These are phyloP conservation scores for Melanotaenia duboulayi DNA, from an alignment of 2,113 vertebrate species.

Conservation along the genomic window DNA sequence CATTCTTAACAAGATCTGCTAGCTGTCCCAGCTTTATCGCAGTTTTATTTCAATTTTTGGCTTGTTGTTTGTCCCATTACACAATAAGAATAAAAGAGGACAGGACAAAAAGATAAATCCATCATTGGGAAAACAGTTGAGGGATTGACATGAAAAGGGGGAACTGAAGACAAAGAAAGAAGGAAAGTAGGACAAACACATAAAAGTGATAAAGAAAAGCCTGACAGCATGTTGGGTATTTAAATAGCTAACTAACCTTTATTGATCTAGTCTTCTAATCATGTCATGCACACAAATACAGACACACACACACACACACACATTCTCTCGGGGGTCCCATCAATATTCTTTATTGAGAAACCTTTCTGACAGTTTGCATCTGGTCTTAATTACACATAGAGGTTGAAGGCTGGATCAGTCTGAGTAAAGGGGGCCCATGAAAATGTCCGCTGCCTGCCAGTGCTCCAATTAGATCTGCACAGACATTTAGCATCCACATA, in stretches of 20 bases:
- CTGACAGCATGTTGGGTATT: constrained; percentile 10
- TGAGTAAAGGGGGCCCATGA: constrained; percentile 31
- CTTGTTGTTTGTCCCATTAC: neutral
- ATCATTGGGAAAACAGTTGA: constrained; percentile 1
- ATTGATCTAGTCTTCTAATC: constrained; percentile 43
- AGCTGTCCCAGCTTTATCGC: neutral
- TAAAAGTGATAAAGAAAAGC: constrained; percentile 14
- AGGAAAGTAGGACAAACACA: neutral
- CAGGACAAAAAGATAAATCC: constrained; percentile 7
- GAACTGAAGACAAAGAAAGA: neutral
- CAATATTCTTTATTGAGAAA: constrained; percentile 59
- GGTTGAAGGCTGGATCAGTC: constrained; percentile 47
- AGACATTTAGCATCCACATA: constrained; percentile 8
- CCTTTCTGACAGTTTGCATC: constrained; percentile 56
- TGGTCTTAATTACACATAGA: constrained; percentile 62
- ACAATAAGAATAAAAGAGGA: neutral
- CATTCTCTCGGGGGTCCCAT: constrained; percentile 44
- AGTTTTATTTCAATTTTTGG: constrained; percentile 1
- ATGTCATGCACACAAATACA: constrained; percentile 33
- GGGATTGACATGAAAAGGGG: neutral
- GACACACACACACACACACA: constrained; percentile 13
- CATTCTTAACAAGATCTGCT: neutral
- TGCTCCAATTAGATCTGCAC: constrained; percentile 55
- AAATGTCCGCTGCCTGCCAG: constrained; percentile 45
- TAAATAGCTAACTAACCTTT: constrained; percentile 47